Evolutionary conservation across 2,888 invertebrate genomes (phyloP).

Genomic region (Drosophila hawaiiensis): DNA sequence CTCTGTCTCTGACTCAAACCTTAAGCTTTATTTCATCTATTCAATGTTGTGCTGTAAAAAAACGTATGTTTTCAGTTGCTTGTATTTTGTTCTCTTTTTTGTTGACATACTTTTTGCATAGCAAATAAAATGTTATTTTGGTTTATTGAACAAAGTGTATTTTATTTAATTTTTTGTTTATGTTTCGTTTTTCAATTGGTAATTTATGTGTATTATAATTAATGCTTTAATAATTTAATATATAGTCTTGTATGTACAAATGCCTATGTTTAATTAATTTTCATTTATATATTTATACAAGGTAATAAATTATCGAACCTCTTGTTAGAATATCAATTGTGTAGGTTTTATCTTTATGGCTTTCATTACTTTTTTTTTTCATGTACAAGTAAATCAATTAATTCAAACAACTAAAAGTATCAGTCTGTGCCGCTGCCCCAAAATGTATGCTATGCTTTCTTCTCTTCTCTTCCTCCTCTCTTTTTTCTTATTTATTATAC

Average conservation of each 20-base stretch:
- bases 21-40: constrained; percentile 1
- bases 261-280: constrained; percentile 35
- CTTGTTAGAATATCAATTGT: constrained; percentile 27
- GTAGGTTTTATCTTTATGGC: neutral
- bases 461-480: neutral
- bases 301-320: constrained; percentile 47
- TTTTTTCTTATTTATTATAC: constrained; percentile 2
- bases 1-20: neutral
- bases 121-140: constrained; percentile 46
- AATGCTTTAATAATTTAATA: constrained; percentile 56
- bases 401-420: constrained; percentile 81
- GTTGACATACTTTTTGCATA: constrained; percentile 29
- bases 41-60: constrained; percentile 39
- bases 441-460: constrained; percentile 61
- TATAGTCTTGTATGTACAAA: constrained; percentile 57
- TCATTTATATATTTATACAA: constrained; percentile 44
- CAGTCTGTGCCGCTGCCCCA: constrained; percentile 80
- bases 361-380: constrained; percentile 16
- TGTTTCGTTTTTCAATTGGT: constrained; percentile 30
- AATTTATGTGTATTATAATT: constrained; percentile 43
- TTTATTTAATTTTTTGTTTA: constrained; percentile 40
- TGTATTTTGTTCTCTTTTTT: constrained; percentile 7
- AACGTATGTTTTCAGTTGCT: constrained; percentile 1
- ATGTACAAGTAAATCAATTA: constrained; percentile 47
- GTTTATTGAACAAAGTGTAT: constrained; percentile 56